Evolutionary conservation across 2,888 invertebrate species (phyloP).

Genomic region (Meiosimyza decipiens): DNA sequence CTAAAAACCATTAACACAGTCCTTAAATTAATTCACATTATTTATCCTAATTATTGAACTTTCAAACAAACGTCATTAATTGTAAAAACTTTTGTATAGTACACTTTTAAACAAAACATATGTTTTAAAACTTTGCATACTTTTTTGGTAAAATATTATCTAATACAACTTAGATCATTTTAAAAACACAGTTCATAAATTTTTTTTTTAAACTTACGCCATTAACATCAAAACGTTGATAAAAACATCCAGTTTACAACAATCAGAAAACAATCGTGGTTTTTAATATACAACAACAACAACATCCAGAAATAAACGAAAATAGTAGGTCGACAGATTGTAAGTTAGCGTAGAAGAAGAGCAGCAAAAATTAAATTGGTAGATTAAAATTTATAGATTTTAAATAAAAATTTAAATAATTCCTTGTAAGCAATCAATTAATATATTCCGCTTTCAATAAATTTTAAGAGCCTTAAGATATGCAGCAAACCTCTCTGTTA

Average conservation of each 20-base stretch:
- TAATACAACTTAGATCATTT: too few relatives aligned
- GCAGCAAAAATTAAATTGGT: slow-evolving; percentile 35
- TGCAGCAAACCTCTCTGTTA: too few relatives aligned
- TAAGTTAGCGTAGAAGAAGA: background rate
- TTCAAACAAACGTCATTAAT: too few relatives aligned
- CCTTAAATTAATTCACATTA: too few relatives aligned
- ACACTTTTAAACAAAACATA: slow-evolving; percentile 31
- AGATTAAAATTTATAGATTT: slow-evolving; percentile 32
- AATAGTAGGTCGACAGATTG: background rate
- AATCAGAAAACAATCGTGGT: background rate
- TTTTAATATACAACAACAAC: slow-evolving; percentile 17
- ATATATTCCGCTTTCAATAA: too few relatives aligned
- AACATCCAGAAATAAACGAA: slow-evolving; percentile 27
- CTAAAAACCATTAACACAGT: too few relatives aligned
- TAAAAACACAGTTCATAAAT: too few relatives aligned
- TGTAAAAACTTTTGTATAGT: too few relatives aligned
- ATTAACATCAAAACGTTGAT: slow-evolving; percentile 9
- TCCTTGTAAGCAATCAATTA: too few relatives aligned
- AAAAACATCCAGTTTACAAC: slow-evolving; percentile 18
- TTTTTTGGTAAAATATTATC: background rate
- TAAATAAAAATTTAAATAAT: slow-evolving; percentile 11
- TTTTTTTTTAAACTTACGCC: slow-evolving; percentile 2
- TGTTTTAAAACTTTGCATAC: slow-evolving; percentile 10
- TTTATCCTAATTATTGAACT: too few relatives aligned
- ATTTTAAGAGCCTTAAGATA: too few relatives aligned